Evolutionary conservation across 2,113 vertebrate genomes (phyloP), one percentile per base, ranked within the genome.

Genomic region (Xerus inauris): DNA sequence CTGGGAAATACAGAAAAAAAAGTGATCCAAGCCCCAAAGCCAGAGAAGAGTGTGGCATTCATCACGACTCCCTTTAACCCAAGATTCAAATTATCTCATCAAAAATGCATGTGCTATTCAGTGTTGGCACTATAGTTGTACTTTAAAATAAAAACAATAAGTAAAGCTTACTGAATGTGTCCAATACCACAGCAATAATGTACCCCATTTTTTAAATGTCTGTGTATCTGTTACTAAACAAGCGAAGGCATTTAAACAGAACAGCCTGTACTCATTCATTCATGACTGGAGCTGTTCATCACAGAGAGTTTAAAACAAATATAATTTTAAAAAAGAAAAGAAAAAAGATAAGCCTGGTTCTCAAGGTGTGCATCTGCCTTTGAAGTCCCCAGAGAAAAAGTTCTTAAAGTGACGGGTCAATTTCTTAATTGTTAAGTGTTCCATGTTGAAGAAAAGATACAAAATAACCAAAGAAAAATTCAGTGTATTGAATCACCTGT

Each of bases 1-100:
- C 47, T 57, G 69, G 26, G 71, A 87, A 94, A 92, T 69, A 94
- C 6, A 92, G 92, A 90, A 93, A 93, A 79, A 95, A 93, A 96
- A 94, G n/a, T 19, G 87, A 94, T 59, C 35, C 22, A 79, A 73
- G 28, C 20, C 71, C 26, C 4, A 35, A 40, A 49, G 72, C 11
- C 35, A 71, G 19, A 95, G 28, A 91, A 47, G 49, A 84, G 4
- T 40, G 81, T 35, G 54, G 30, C 42, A 81, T 84, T 91, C 62
- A 83, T 90, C 47, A 80, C 4, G 69, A 95, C 26, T 84, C 11
- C 11, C 40, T 82, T 86, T 67, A 71, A 79, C 57, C 10, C 35
- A n/a, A 91, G 67, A 82, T 38, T 76, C 19, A 71, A 73, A 75
- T 9, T 5, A 30, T 10, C 30, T 76, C 64, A 80, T 28, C 32